Conservation (phyloP, 2,797 vertebrate species). For the Fistularia tabacaria region DNA sequence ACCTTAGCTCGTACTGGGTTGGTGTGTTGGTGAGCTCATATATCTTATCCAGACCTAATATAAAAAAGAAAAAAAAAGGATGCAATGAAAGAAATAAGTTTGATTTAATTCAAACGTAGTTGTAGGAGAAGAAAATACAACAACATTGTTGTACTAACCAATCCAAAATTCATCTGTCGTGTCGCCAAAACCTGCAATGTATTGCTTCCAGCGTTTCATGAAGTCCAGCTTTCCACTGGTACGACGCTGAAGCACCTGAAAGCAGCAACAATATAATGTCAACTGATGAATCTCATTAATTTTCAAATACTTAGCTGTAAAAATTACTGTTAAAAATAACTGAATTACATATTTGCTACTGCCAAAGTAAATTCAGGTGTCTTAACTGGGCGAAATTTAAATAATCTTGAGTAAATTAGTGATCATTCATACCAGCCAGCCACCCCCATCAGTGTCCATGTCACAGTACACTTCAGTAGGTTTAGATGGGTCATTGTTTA, state of each 20-base stretch:
- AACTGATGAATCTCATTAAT: neutral
- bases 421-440: conserved; percentile 77
- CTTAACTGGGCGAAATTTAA: too few relatives aligned
- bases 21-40: conserved; percentile 81
- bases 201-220: conserved; percentile 86
- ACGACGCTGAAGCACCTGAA: conserved; percentile 85
- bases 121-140: conserved; percentile 4
- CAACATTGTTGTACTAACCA: conserved; percentile 62
- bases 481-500: conserved; percentile 69
- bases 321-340: too few relatives aligned
- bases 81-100: conserved; percentile 4
- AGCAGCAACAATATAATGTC: conserved; percentile 3
- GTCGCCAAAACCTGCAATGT: conserved; percentile 86
- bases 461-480: conserved; percentile 83
- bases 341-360: too few relatives aligned
- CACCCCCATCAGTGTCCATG: conserved; percentile 84
- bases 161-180: conserved; percentile 87
- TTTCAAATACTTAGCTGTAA: neutral
- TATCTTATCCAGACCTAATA: conserved; percentile 85
- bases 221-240: conserved; percentile 84
- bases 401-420: too few relatives aligned
- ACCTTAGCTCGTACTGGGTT: conserved; percentile 74
- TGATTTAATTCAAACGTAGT: neutral
- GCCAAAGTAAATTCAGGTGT: too few relatives aligned
- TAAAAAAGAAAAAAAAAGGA: conserved; percentile 8